Base-by-base conservation (phyloP, 2,888 invertebrate species). In the Syrista parreyssii region DNA sequence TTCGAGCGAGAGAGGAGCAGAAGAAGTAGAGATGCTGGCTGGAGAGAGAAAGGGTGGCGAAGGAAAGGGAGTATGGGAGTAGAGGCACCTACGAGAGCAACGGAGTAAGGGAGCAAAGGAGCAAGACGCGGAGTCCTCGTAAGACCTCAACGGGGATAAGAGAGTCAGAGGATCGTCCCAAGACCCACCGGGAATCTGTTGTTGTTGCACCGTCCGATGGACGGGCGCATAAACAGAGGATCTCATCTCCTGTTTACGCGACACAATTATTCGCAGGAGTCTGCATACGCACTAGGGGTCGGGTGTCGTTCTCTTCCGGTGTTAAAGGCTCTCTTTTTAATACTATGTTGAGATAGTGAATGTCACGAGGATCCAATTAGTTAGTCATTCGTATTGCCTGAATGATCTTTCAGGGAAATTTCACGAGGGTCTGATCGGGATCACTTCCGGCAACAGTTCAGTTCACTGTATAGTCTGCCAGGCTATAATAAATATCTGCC, bases 111-210 rank as follows among this genome's bases (percentile, higher is more conserved):
- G 76, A 79, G 75, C 75, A 34, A 74, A 69, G 30, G 69, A 69
- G 71, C 31, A 32, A 75, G 73, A 78, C 75, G 36, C 79, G 79
- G 75, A 80, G 79, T 79, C 78, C 76, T 80, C 81, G 84, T 84
- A 84, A 85, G 86, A 84, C 84, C 83, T 84, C 83, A 82, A 82
- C 83, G 83, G 84, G 85, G 84, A 86, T 83, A 85, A 88, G 86
- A 84, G 87, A 89, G 88, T 85, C 85, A 82, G 85, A 86, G 87
- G 87, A 89, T 83, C 86, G 88, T 89, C 89, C 90, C 88, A 88
- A 89, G 89, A 89, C 90, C 90, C 88, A 90, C 90, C 90, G 86
- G 88, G 89, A 90, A 90, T 90, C 90, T 88, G 89, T 89, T 90
- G 91, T 90, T 90, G 89, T 90, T 91, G 87, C 89, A 88, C 86